phyloP scores from a whole-genome alignment of 2,113 vertebrate genomes.

The Cepphus grylle region DNA sequence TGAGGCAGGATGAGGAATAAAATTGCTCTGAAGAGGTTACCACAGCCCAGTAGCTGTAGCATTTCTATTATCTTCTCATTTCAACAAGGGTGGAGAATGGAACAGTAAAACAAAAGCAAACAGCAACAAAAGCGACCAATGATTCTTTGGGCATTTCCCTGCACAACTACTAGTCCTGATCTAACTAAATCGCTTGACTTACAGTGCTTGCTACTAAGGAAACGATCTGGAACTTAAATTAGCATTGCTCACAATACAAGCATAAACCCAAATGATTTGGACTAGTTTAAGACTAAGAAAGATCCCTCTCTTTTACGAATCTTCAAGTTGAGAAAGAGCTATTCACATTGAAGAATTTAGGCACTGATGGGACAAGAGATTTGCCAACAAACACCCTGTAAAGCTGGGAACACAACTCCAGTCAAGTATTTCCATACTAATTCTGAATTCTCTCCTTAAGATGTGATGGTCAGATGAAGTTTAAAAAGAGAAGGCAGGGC shows the following conservation, averaged over 20 bases:
- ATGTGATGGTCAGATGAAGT: not conserved
- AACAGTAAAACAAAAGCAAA: not conserved
- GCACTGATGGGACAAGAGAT: not conserved
- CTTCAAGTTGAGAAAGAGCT: conserved; percentile 30
- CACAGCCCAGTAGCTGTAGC: not conserved
- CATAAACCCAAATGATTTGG: not conserved
- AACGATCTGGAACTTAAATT: conserved; percentile 44
- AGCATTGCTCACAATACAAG: conserved; percentile 26
- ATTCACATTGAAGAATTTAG: conserved; percentile 42
- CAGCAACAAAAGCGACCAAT: not conserved
- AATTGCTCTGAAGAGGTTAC: not conserved
- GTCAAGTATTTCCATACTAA: conserved; percentile 5
- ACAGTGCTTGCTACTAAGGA: conserved; percentile 33
- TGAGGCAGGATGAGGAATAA: not conserved
- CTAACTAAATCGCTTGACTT: conserved; percentile 28
- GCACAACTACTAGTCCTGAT: not conserved
- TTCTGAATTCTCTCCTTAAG: not conserved
- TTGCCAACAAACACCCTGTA: not conserved
- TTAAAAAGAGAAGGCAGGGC: not conserved
- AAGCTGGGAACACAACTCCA: conserved; percentile 16
- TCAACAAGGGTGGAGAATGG: not conserved
- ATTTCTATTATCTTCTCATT: not conserved
- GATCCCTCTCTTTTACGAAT: not conserved
- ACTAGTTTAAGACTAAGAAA: not conserved
- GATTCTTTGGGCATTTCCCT: not conserved